These are phyloP conservation scores for Parnassius orleans DNA, from an alignment of 2,888 invertebrate species.

Conservation along the genomic window DNA sequence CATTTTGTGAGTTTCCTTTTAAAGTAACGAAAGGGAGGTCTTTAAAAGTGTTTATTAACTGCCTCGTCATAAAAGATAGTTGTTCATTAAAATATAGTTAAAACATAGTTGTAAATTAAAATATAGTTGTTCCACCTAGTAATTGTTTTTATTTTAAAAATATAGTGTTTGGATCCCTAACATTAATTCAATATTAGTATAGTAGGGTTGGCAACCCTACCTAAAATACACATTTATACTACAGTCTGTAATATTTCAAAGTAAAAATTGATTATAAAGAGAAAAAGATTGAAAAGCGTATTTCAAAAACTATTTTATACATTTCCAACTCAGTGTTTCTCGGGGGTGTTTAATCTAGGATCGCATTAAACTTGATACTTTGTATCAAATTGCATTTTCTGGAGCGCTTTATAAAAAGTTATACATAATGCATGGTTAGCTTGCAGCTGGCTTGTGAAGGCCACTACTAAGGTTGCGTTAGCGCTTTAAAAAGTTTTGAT, in stretches of 20 bases:
- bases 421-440: constrained; percentile 77
- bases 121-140: no score
- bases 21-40: no score
- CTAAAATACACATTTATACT: no score
- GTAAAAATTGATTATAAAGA: constrained; percentile 22
- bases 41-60: no score
- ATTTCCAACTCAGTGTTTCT: constrained; percentile 44
- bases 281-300: constrained; percentile 21
- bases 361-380: constrained; percentile 78
- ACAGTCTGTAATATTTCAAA: constrained; percentile 5
- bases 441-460: constrained; percentile 57
- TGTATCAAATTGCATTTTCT: constrained; percentile 78
- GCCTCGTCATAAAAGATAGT: no score
- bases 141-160: no score
- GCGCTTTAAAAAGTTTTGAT: constrained; percentile 13
- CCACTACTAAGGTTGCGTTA: constrained; percentile 41
- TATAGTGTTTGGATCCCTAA: no score
- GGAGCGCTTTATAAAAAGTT: constrained; percentile 69
- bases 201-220: no score
- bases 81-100: no score
- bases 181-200: no score
- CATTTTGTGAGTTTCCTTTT: no score
- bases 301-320: constrained; percentile 35
- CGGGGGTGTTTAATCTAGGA: constrained; percentile 67
- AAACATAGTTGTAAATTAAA: no score